Percentiles rank a stretch among this genome's conserved stretches.
Evolutionary conservation across 2,113 vertebrate species (phyloP).

Genomic region (Raja brachyura): DNA sequence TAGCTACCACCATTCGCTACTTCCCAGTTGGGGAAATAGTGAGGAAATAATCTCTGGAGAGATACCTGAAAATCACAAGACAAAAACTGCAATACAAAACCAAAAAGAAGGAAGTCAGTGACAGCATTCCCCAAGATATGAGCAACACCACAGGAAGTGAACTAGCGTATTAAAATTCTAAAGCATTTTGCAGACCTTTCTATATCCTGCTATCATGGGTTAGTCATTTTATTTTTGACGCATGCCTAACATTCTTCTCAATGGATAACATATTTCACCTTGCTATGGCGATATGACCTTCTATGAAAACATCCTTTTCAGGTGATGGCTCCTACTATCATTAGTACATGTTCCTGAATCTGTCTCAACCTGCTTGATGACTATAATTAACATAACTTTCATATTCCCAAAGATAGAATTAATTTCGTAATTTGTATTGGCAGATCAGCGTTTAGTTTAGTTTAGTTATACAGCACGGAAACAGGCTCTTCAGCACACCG

Average conservation of each 20-base stretch:
- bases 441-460: neutral
- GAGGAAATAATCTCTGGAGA: neutral
- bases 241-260: neutral
- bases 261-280: neutral
- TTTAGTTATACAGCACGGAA: too few species aligned
- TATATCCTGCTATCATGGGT: neutral
- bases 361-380: neutral
- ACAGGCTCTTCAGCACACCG: too few species aligned
- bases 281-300: neutral
- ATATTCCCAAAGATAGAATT: neutral
- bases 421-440: neutral
- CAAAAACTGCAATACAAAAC: neutral
- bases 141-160: neutral
- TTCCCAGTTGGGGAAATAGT: neutral
- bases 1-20: neutral
- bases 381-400: neutral
- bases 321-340: neutral
- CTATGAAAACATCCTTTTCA: neutral
- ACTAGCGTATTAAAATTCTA: neutral
- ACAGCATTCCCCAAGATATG: neutral
- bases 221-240: neutral
- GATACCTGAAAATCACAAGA: neutral
- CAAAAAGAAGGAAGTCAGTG: neutral
- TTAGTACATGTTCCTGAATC: neutral
- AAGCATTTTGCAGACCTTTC: neutral